Evolutionary conservation across 2,797 vertebrate species (phyloP).

Genomic region (Oreochromis mossambicus): DNA sequence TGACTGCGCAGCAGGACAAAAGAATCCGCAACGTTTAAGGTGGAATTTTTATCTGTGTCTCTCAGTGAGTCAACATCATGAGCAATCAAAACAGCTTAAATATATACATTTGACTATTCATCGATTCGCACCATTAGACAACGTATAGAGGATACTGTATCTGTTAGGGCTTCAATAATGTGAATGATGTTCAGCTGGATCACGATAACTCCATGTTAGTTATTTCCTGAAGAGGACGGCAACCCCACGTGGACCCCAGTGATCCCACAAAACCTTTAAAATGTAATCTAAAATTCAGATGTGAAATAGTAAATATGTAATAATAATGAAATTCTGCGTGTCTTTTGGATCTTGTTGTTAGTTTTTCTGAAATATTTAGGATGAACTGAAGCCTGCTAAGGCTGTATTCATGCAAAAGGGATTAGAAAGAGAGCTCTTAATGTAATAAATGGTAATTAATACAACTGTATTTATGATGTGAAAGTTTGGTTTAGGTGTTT

Average conservation of each 20-base stretch:
- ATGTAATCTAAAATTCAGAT: not conserved
- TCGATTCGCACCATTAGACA: not conserved
- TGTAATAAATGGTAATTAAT: not conserved
- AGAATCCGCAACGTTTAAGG: not conserved
- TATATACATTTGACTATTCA: not conserved
- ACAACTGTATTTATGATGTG: not conserved
- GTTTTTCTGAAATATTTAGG: not conserved
- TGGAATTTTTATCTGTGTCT: not conserved
- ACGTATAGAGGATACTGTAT: not conserved
- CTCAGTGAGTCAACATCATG: not conserved
- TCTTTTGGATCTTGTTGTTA: not conserved
- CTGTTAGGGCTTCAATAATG: too few species aligned
- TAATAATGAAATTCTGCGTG: not conserved
- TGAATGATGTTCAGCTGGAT: not conserved
- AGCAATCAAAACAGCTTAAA: not conserved
- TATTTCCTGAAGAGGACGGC: not conserved
- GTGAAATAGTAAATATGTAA: not conserved
- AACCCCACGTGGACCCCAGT: not conserved
- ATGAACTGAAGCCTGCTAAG: not conserved
- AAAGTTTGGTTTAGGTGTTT: not conserved
- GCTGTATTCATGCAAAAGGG: not conserved
- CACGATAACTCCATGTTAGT: not conserved
- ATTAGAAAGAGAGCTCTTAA: not conserved
- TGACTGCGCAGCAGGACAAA: rapidly evolving
- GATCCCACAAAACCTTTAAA: not conserved